Percentiles rank a stretch among this genome's conserved stretches.
Conservation (phyloP, 2,113 vertebrate species). For the Amazona guildingii region DNA sequence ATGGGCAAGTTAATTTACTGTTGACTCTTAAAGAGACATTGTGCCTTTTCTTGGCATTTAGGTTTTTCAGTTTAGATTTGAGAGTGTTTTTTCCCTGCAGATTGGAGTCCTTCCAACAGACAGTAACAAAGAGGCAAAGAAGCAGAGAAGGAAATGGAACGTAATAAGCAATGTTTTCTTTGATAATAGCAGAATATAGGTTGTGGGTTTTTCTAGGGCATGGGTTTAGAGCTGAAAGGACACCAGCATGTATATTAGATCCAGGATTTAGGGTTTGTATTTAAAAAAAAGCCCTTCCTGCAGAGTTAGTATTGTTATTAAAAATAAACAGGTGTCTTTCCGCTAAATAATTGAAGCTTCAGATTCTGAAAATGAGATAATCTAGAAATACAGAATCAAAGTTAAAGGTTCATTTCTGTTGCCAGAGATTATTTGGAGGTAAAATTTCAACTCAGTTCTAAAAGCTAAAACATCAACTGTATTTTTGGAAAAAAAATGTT, state of each 20-base stretch:
- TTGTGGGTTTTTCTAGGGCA: background rate
- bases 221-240: background rate
- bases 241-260: background rate
- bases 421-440: background rate
- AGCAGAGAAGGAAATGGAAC: background rate
- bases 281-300: background rate
- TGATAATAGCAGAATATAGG: background rate
- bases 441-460: background rate
- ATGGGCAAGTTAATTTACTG: constrained; percentile 85
- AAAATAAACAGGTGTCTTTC: background rate
- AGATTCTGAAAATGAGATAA: constrained; percentile 6
- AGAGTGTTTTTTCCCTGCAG: background rate
- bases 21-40: constrained; percentile 82
- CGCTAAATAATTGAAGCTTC: background rate
- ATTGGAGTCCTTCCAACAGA: constrained; percentile 48
- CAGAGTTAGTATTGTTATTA: background rate
- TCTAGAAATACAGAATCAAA: background rate
- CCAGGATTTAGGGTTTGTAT: background rate
- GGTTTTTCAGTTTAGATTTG: constrained; percentile 51
- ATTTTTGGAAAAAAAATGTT: background rate
- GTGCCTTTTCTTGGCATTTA: constrained; percentile 55
- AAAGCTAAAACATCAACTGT: background rate
- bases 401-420: background rate
- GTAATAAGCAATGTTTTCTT: constrained; percentile 29
- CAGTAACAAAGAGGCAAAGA: constrained; percentile 37